phyloP scores from a whole-genome alignment of 1,140 invertebrate species.

The Monochamus saltuarius region DNA sequence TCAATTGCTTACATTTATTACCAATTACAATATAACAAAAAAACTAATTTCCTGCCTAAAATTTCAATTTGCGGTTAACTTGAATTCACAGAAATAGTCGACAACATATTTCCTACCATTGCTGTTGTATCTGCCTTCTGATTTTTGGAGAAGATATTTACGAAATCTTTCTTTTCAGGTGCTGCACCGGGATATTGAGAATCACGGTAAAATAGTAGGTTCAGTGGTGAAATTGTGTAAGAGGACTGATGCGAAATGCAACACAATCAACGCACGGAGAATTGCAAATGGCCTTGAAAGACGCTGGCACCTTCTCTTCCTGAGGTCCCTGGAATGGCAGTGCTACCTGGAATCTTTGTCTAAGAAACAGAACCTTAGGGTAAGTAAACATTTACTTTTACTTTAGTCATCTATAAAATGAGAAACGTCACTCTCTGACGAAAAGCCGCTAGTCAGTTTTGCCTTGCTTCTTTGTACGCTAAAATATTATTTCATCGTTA shows the following conservation, averaged over 20 bases:
- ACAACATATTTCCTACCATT: no score
- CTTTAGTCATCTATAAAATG: no score
- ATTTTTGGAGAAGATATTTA: background rate
- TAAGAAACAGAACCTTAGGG: conserved; percentile 36
- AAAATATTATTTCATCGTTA: no score
- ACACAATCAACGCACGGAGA: conserved; percentile 49
- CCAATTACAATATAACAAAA: no score
- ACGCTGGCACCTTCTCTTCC: conserved; percentile 84
- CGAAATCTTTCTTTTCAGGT: conserved; percentile 59
- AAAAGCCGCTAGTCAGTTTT: no score
- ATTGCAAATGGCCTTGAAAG: conserved; percentile 67
- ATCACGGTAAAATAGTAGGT: conserved; percentile 77
- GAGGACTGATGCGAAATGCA: conserved; percentile 41
- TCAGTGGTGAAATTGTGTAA: conserved; percentile 72
- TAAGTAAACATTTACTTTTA: conserved; percentile 24
- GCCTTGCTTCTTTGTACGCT: no score
- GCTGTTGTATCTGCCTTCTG: no score
- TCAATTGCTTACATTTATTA: no score
- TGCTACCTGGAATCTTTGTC: conserved; percentile 67
- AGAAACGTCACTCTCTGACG: no score
- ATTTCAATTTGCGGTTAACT: no score
- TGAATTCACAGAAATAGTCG: no score
- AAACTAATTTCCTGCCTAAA: no score
- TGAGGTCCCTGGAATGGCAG: conserved; percentile 87
- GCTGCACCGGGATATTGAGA: conserved; percentile 81